phyloP scores from a whole-genome alignment of 2,888 invertebrate species.

The Coleophora deauratella region DNA sequence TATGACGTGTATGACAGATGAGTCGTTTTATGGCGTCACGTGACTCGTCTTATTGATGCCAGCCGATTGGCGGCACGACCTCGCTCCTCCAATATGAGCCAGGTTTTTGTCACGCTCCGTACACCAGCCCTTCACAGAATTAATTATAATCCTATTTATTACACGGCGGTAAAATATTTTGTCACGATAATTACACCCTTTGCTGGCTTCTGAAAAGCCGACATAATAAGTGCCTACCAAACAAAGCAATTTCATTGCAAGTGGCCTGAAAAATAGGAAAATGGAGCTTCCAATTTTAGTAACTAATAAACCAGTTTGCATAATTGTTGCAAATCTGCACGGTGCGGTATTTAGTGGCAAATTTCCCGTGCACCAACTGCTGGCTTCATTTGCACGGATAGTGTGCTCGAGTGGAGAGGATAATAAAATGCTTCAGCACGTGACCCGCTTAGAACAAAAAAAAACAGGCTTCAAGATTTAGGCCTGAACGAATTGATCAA shows the following conservation, averaged over 20 bases:
- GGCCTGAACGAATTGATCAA: too few relatives aligned
- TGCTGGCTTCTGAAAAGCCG: constrained; percentile 4
- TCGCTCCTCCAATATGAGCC: constrained; percentile 35
- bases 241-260: not conserved
- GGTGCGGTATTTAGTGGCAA: constrained; percentile 15
- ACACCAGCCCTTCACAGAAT: constrained; percentile 34
- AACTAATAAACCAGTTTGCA: not conserved
- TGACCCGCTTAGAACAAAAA: constrained; percentile 52
- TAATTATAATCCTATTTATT: constrained; percentile 39
- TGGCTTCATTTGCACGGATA: constrained; percentile 49
- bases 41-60: constrained; percentile 21
- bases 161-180: constrained; percentile 29
- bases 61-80: constrained; percentile 22
- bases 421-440: constrained; percentile 62
- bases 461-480: constrained; percentile 28
- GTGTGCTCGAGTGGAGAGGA: constrained; percentile 28
- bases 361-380: constrained; percentile 24
- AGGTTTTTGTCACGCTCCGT: constrained; percentile 47
- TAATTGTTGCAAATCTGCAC: constrained; percentile 5
- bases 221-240: not conserved
- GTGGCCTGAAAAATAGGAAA: not conserved
- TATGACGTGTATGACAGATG: constrained; percentile 30
- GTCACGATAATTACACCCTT: constrained; percentile 29
- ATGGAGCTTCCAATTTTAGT: too few relatives aligned
- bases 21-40: constrained; percentile 12